Base-by-base conservation (phyloP, 2,113 vertebrate species). In the Emydocephalus ijimae region DNA sequence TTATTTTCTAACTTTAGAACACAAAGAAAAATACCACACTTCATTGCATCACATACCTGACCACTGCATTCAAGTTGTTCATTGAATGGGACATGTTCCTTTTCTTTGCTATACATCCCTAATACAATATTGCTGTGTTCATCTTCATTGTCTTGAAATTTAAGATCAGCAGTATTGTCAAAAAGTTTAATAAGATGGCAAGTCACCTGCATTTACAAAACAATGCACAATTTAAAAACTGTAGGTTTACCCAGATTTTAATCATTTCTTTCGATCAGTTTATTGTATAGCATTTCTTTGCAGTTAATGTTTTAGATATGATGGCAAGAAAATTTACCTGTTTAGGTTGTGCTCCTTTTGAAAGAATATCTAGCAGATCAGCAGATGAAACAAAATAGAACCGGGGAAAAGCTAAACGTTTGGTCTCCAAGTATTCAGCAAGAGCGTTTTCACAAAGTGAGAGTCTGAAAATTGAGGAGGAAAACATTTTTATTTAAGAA, bases 381-480 rank as follows among this genome's bases (percentile, higher is more conserved):
- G 97, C 93, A 21, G 98, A 98, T 88, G 98, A 98, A 94, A 98
- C 94, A 93, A 98, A 98, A 96, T 92, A 99, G 96, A 98, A 98
- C 26, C 94, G 89, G 24, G 97, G 98, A 93, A 99, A 98, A 81
- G 96, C 95, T 34, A 98, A 48, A 54, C 95, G 94, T 91, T 98
- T 99, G 6, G 97, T 98, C 96, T 98, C 98, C 94, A 99, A 96
- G 89, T 98, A 98, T 88, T 97, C 97, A 52, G 97, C 69, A 12
- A 98, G 97, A 93, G 97, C 96, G 95, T 98, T 98, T 97, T 98
- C 98, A 97, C 98, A 99, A 91, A 98, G 91, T 20, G 96, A 96
- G 92, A 98, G 95, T 90, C 98, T 98, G 91, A 64, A 93, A 96
- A 91, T 54, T 45, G 81, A 2, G 89, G 5, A 85, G 3, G 92